These are phyloP conservation scores for Cheilosia pagana DNA, from an alignment of 2,888 invertebrate genomes.

Conservation along the genomic window DNA sequence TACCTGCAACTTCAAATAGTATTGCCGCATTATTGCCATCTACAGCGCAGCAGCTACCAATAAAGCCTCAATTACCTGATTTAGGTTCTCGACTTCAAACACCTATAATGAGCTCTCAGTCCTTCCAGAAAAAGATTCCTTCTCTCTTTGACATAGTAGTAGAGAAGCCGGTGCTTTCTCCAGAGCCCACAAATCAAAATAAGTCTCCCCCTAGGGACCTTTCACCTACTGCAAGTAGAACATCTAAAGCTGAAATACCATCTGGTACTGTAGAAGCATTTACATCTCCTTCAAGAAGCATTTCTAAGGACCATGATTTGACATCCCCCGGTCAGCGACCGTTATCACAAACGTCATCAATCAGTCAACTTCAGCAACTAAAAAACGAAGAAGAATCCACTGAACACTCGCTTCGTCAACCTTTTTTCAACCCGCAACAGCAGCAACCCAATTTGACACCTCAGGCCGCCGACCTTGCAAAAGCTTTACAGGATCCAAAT, in stretches of 20 bases:
- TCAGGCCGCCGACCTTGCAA: conserved; percentile 77
- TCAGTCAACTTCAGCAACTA: conserved; percentile 9
- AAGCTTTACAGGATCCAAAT: conserved; percentile 80
- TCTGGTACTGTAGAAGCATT: neutral
- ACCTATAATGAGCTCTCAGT: neutral
- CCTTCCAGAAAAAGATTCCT: conserved; percentile 77
- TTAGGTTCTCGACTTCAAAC: neutral
- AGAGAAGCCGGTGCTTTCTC: conserved; percentile 76
- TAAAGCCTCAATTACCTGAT: conserved; percentile 9
- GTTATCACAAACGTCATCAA: conserved; percentile 47
- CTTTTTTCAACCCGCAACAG: neutral
- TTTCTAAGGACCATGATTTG: conserved; percentile 49
- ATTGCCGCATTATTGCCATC: neutral
- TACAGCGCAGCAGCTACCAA: conserved; percentile 5
- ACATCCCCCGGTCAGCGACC: conserved; percentile 44
- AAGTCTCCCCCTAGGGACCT: neutral
- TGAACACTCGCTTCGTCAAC: neutral
- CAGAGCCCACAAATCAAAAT: conserved; percentile 5
- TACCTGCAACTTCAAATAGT: conserved; percentile 5
- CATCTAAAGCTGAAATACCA: conserved; percentile 31
- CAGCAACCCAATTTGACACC: conserved; percentile 31
- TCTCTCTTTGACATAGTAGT: conserved; percentile 80
- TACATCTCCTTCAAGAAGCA: conserved; percentile 45
- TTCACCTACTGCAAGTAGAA: conserved; percentile 23
- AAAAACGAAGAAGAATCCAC: neutral